Percentiles rank a stretch among this genome's conserved stretches.
These are phyloP conservation scores for Calameuta filiformis DNA, from an alignment of 2,888 invertebrate species.

Conservation along the genomic window DNA sequence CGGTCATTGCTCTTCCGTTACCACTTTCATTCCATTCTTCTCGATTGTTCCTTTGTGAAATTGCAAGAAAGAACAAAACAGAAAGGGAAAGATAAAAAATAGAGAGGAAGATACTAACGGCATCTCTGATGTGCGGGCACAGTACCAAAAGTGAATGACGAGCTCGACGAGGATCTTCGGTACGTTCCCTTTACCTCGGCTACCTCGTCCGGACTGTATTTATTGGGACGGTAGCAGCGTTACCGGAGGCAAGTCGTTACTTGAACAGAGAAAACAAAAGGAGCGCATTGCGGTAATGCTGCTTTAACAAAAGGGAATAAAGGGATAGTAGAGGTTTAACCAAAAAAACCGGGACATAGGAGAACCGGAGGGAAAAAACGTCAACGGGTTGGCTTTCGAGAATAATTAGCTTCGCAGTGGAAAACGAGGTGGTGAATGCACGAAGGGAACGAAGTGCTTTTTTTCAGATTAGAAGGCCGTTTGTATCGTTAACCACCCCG, in stretches of 20 bases:
- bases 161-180: background rate
- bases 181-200: background rate
- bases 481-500: slow-evolving; percentile 12
- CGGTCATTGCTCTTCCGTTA: background rate
- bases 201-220: background rate
- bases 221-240: background rate
- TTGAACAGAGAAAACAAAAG: background rate
- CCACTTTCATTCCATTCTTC: background rate
- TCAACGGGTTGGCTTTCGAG: slow-evolving; percentile 21
- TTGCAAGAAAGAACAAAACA: background rate
- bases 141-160: background rate
- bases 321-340: background rate
- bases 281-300: background rate
- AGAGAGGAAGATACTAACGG: background rate
- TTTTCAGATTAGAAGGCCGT: slow-evolving; percentile 13
- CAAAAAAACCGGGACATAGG: background rate
- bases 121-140: background rate
- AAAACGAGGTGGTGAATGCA: slow-evolving; percentile 7
- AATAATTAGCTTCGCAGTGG: slow-evolving; percentile 34
- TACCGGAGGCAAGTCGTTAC: background rate
- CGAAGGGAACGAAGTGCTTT: background rate
- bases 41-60: background rate
- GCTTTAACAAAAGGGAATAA: background rate
- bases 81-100: background rate
- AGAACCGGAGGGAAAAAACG: background rate